A percentile compares a stretch with the other conserved stretches of the same genome.
Evolutionary conservation across 2,113 vertebrate species (phyloP).

Genomic region (Dipodomys spectabilis): DNA sequence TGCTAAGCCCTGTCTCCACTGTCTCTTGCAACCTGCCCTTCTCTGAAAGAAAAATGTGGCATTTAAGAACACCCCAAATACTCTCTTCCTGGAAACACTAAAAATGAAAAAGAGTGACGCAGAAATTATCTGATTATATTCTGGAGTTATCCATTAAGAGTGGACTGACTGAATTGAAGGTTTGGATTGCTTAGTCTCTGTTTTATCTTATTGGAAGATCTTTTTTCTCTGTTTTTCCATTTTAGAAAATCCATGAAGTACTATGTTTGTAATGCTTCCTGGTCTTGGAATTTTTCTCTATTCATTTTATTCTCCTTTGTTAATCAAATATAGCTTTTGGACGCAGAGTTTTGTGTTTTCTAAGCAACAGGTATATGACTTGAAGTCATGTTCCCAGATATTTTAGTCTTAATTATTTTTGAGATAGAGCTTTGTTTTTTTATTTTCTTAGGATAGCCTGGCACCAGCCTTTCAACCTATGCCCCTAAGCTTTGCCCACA

Average conservation of each 20-base stretch:
- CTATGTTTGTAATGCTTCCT: neutral
- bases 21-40: neutral
- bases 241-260: neutral
- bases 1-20: neutral
- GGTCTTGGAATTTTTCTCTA: neutral
- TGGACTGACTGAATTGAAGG: accelerated
- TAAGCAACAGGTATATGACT: too few species aligned
- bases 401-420: too few species aligned
- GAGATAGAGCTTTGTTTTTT: too few species aligned
- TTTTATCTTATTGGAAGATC: neutral
- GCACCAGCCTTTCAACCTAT: too few species aligned
- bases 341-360: too few species aligned
- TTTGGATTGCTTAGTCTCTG: neutral
- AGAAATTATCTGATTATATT: neutral
- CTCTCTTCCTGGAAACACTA: neutral
- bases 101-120: neutral
- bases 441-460: too few species aligned
- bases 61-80: neutral
- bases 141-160: neutral
- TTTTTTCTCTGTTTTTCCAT: neutral
- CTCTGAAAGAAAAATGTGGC: neutral
- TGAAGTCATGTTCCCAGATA: too few species aligned
- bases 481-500: too few species aligned
- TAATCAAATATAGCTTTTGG: too few species aligned
- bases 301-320: too few species aligned